Conservation (phyloP, 2,888 invertebrate genomes). For the Cephus pulcher region DNA sequence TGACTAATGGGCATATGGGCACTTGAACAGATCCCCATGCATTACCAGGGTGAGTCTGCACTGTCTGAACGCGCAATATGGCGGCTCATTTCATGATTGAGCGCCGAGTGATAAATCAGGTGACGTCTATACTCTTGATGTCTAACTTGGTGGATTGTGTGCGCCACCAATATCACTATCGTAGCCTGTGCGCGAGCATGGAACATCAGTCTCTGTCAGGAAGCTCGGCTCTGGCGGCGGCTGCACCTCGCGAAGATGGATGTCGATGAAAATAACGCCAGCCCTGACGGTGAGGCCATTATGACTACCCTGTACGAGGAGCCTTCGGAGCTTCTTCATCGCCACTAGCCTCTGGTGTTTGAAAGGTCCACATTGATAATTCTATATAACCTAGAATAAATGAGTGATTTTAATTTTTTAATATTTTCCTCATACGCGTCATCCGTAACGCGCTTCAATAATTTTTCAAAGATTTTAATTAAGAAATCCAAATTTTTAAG, state of each 20-base stretch:
- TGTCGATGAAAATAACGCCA: constrained; percentile 44
- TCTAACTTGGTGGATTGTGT: constrained; percentile 29
- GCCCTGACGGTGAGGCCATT: constrained; percentile 26
- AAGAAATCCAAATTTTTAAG: neutral
- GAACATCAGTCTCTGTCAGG: constrained; percentile 46
- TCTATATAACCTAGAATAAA: neutral
- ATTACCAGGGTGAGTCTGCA: constrained; percentile 5
- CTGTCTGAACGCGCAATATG: constrained; percentile 24
- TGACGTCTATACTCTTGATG: constrained; percentile 32
- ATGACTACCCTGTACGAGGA: constrained; percentile 22
- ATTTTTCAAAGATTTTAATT: too few relatives aligned
- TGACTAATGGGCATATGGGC: constrained; percentile 1
- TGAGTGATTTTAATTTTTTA: neutral
- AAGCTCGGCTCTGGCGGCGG: constrained; percentile 35
- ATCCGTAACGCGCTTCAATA: too few relatives aligned
- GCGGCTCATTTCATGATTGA: constrained; percentile 33
- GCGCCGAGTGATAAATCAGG: constrained; percentile 39
- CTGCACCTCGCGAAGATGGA: constrained; percentile 44
- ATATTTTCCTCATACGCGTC: neutral
- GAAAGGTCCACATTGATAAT: neutral
- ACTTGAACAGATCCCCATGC: constrained; percentile 6
- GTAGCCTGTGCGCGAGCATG: constrained; percentile 20
- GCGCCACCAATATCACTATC: constrained; percentile 29
- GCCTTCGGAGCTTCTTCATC: neutral
- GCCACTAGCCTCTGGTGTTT: neutral